These are phyloP conservation scores for Andinoacara biseriatus DNA, from an alignment of 2,113 vertebrate genomes.

Conservation along the genomic window DNA sequence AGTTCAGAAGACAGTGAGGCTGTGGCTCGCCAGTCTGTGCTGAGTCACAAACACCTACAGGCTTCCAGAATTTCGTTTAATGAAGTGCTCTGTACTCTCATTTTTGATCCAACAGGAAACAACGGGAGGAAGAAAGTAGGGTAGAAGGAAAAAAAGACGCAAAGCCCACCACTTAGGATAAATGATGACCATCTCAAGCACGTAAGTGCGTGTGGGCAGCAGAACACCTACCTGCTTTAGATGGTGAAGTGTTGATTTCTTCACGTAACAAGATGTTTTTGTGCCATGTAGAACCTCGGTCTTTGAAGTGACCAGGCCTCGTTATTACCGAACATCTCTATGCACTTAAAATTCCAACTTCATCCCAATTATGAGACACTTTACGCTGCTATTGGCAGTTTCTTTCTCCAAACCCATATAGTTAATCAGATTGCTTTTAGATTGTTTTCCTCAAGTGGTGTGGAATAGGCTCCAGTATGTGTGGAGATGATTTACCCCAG, in stretches of 20 bases:
- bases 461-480: not conserved
- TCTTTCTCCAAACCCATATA: not conserved
- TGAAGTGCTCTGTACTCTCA: not conserved
- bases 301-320: not conserved
- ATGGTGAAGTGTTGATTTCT: not conserved
- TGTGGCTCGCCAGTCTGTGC: constrained; percentile 6
- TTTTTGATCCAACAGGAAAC: constrained; percentile 13
- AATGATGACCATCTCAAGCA: not conserved
- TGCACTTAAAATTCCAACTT: not conserved
- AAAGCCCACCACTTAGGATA: not conserved
- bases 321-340: not conserved
- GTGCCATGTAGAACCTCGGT: not conserved
- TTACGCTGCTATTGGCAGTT: not conserved
- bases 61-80: constrained; percentile 19
- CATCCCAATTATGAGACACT: constrained; percentile 13
- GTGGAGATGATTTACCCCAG: constrained; percentile 25
- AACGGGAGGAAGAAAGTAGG: not conserved
- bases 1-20: constrained; percentile 39
- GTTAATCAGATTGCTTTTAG: constrained; percentile 28
- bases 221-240: not conserved
- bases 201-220: not conserved
- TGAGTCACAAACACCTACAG: constrained; percentile 57
- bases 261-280: not conserved
- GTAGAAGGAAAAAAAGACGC: not conserved
- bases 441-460: constrained; percentile 34